Percentiles rank a stretch among this genome's conserved stretches.
These are phyloP conservation scores for Trichopria drosophilae DNA, from an alignment of 2,888 invertebrate genomes.

Conservation along the genomic window DNA sequence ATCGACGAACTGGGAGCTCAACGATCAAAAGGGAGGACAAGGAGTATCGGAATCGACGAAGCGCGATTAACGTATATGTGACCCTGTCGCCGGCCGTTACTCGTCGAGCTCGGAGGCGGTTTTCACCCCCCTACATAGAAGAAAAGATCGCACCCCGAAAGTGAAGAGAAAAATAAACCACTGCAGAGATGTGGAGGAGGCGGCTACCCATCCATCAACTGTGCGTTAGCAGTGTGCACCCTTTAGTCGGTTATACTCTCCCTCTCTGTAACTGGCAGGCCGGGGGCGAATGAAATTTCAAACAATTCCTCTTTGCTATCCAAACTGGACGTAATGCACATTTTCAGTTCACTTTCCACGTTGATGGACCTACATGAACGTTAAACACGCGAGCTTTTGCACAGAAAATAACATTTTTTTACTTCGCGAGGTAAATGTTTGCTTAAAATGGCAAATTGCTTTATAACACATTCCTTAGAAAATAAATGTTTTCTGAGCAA, in stretches of 20 bases:
- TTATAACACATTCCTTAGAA: too few relatives aligned
- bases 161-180: constrained; percentile 24
- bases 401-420: too few relatives aligned
- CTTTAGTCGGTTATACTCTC: background rate
- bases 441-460: too few relatives aligned
- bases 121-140: too few relatives aligned
- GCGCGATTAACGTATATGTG: constrained; percentile 24
- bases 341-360: too few relatives aligned
- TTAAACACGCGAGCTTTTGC: too few relatives aligned
- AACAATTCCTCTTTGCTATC: too few relatives aligned
- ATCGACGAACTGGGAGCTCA: constrained; percentile 10
- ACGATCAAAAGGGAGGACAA: too few relatives aligned
- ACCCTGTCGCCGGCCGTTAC: constrained; percentile 9
- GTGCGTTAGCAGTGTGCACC: constrained; percentile 3
- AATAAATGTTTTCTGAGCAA: too few relatives aligned
- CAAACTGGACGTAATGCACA: too few relatives aligned
- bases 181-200: constrained; percentile 10
- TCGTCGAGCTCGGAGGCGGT: background rate
- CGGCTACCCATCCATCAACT: constrained; percentile 29
- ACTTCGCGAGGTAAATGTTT: too few relatives aligned
- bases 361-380: too few relatives aligned
- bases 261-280: constrained; percentile 12
- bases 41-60: constrained; percentile 17
- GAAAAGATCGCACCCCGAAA: constrained; percentile 11
- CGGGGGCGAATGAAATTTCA: constrained; percentile 18